A percentile compares a stretch with the other conserved stretches of the same genome.
phyloP scores from a whole-genome alignment of 2,888 invertebrate genomes.

The Oscheius sp. region DNA sequence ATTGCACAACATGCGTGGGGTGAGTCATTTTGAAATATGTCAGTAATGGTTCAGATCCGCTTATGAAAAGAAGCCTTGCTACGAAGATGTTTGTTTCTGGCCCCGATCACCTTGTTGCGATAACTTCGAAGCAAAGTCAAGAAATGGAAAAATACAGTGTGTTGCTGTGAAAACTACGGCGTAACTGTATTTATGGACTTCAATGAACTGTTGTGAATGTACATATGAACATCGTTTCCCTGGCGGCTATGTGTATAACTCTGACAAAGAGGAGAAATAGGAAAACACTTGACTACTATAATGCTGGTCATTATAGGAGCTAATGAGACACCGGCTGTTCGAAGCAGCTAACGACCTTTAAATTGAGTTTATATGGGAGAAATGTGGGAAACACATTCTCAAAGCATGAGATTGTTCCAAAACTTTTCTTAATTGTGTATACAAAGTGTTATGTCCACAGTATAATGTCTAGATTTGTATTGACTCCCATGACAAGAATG shows the following conservation, averaged over 20 bases:
- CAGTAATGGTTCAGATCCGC: conserved; percentile 44
- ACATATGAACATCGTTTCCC: conserved; percentile 18
- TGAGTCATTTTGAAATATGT: background rate
- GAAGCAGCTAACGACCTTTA: conserved; percentile 1
- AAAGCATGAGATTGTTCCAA: background rate
- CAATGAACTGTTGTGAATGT: conserved; percentile 31
- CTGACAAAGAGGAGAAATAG: conserved; percentile 21
- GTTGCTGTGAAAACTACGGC: background rate
- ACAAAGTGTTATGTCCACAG: too few relatives aligned
- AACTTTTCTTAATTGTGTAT: too few relatives aligned
- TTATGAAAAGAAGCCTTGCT: conserved; percentile 56
- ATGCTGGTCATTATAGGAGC: conserved; percentile 29
- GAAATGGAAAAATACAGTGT: conserved; percentile 52
- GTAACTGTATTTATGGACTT: background rate
- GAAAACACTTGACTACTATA: conserved; percentile 36
- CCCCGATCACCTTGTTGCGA: conserved; percentile 57
- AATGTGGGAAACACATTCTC: background rate
- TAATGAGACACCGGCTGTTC: conserved; percentile 35
- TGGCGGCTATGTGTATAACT: background rate
- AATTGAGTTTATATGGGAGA: background rate
- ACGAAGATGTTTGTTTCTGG: conserved; percentile 60
- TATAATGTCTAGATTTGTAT: background rate
- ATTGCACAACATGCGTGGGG: conserved; percentile 17
- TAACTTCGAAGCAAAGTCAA: conserved; percentile 49
- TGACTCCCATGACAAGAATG: background rate